Evolutionary conservation across 2,888 invertebrate genomes (phyloP).

Genomic region (Tetheella fluctuosa): DNA sequence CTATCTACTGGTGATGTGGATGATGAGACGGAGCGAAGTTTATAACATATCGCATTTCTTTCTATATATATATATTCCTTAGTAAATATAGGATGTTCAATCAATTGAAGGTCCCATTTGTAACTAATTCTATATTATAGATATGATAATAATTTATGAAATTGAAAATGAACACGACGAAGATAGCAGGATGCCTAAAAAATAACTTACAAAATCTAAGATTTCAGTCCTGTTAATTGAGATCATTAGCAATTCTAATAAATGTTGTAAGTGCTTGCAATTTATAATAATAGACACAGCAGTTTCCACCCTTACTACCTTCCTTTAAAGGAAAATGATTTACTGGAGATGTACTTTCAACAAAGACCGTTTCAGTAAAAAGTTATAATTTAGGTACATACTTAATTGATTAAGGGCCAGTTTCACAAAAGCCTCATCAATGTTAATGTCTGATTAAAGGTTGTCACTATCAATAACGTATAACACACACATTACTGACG

Average conservation of each 20-base stretch:
- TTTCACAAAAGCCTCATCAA: too few species aligned
- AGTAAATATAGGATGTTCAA: not conserved
- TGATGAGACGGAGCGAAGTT: not conserved
- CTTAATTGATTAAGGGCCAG: too few species aligned
- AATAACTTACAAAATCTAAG: constrained; percentile 6
- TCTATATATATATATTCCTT: not conserved
- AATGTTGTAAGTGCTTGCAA: not conserved
- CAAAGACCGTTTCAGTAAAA: too few species aligned
- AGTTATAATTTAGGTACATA: too few species aligned
- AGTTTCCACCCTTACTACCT: not conserved
- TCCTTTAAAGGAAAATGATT: not conserved
- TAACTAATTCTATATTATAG: not conserved
- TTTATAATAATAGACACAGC: constrained; percentile 4
- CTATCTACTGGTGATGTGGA: constrained; percentile 1
- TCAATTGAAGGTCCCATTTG: not conserved
- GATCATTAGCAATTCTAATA: constrained; percentile 18
- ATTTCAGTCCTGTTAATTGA: constrained; percentile 16
- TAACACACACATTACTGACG: too few species aligned
- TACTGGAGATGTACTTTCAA: too few species aligned
- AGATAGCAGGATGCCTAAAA: not conserved
- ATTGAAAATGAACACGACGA: not conserved
- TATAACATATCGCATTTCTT: not conserved
- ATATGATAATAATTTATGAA: not conserved
- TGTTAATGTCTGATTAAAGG: too few species aligned
- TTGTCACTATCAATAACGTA: too few species aligned